phyloP scores from a whole-genome alignment of 2,113 vertebrate genomes.

The Perca schrenkii region DNA sequence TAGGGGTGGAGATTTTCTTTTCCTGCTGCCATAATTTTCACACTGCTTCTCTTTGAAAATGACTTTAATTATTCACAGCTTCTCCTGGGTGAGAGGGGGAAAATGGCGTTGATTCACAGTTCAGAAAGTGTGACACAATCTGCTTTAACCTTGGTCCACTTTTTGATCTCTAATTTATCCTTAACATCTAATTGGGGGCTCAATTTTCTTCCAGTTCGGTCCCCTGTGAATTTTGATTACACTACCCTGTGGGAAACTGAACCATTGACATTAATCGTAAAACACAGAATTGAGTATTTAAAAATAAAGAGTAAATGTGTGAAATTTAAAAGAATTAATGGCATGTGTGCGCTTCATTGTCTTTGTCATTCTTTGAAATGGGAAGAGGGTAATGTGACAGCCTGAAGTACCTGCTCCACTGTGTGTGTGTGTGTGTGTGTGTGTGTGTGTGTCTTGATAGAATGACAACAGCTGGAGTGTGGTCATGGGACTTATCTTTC shows the following conservation, averaged over 20 bases:
- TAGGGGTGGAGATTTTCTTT: background rate
- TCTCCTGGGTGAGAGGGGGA: slow-evolving; percentile 1
- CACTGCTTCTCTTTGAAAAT: slow-evolving; percentile 47
- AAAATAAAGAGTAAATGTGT: slow-evolving; percentile 10
- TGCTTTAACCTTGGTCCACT: slow-evolving; percentile 5
- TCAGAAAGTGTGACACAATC: slow-evolving; percentile 41
- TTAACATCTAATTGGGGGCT: slow-evolving; percentile 15
- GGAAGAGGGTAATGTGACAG: slow-evolving; percentile 7
- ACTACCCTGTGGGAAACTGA: background rate
- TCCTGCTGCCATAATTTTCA: slow-evolving; percentile 37
- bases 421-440: slow-evolving; percentile 1
- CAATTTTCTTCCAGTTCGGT: slow-evolving; percentile 16
- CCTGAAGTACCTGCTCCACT: background rate
- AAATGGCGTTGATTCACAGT: slow-evolving; percentile 36
- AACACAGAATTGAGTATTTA: background rate
- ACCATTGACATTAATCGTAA: background rate
- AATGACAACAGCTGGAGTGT: slow-evolving; percentile 56
- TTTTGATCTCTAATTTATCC: slow-evolving; percentile 36
- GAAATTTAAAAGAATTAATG: background rate
- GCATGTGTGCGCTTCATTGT: background rate
- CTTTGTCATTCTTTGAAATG: slow-evolving; percentile 16
- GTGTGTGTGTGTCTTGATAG: slow-evolving; percentile 32
- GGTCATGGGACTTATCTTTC: slow-evolving; percentile 16
- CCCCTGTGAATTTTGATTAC: background rate
- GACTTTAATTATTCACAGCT: slow-evolving; percentile 52